These are phyloP conservation scores for Geodia barretti DNA, from an alignment of 37 sponge, comb jelly and placozoan genomes.

Conservation along the genomic window DNA sequence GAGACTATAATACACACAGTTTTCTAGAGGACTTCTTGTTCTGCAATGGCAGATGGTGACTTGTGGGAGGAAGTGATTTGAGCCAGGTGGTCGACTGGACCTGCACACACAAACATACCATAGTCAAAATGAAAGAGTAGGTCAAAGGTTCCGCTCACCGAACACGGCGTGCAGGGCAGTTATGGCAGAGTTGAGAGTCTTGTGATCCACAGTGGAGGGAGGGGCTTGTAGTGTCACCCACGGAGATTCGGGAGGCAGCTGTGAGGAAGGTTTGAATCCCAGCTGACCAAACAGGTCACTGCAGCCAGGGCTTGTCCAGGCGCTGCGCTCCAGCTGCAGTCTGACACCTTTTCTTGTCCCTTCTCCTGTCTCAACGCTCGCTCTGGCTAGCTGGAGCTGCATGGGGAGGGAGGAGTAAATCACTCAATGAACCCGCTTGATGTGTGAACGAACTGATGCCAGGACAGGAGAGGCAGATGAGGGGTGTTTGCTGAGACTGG, in stretches of 20 bases:
- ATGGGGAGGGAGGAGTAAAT: neutral
- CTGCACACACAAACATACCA: neutral
- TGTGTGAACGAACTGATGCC: slow-evolving; percentile 42
- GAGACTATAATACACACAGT: no score
- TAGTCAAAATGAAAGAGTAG: neutral
- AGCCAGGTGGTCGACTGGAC: neutral
- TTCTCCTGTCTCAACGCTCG: slow-evolving; percentile 19
- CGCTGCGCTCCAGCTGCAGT: slow-evolving; percentile 46
- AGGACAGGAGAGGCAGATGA: slow-evolving; percentile 36
- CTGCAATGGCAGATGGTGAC: neutral
- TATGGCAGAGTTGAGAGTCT: slow-evolving; percentile 57
- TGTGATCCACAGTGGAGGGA: slow-evolving; percentile 25
- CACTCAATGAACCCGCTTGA: neutral
- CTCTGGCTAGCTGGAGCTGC: slow-evolving; percentile 54
- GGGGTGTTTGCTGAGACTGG: slow-evolving; percentile 51
- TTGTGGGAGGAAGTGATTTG: neutral
- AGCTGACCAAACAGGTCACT: slow-evolving; percentile 52
- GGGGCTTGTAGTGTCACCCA: slow-evolving; percentile 56
- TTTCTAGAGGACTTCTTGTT: neutral
- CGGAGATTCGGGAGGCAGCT: slow-evolving; percentile 10
- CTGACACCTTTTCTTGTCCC: slow-evolving; percentile 13
- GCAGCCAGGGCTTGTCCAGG: slow-evolving; percentile 51
- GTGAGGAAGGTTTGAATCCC: slow-evolving; percentile 34
- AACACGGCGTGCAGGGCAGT: slow-evolving; percentile 61
- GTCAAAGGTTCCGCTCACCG: slow-evolving; percentile 51